A percentile compares a stretch with the other conserved stretches of the same genome.
These are phyloP conservation scores for Macroglossus sobrinus DNA, from an alignment of 2,113 vertebrate species.

Conservation along the genomic window DNA sequence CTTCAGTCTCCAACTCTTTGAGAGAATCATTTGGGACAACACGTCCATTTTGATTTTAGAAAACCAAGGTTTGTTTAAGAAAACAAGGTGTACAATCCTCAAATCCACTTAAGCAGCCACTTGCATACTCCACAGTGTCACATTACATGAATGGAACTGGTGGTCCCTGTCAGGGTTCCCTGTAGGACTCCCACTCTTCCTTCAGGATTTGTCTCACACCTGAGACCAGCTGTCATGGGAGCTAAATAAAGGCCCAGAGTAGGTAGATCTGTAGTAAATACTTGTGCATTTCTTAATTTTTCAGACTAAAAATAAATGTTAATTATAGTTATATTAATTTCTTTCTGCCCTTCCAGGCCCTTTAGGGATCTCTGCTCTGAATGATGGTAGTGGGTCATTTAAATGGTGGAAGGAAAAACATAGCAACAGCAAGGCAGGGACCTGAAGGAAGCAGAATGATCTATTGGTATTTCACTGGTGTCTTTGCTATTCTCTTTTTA, in stretches of 20 bases:
- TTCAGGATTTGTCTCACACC: neutral
- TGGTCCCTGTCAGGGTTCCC: neutral
- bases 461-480: accelerated
- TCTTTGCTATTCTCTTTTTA: conserved; percentile 54
- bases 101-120: neutral
- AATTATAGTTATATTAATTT: neutral
- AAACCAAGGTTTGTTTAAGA: neutral
- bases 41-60: neutral
- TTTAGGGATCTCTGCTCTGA: neutral
- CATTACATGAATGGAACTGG: neutral
- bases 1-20: neutral
- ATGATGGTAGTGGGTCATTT: neutral
- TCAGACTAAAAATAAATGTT: neutral
- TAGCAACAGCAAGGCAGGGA: neutral
- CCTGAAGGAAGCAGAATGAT: accelerated
- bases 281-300: neutral
- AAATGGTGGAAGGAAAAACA: neutral
- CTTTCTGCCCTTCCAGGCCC: neutral
- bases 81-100: neutral
- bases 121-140: neutral
- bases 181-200: neutral
- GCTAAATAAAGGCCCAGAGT: neutral
- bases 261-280: neutral
- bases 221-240: neutral
- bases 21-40: neutral